Evolutionary conservation across 1,140 invertebrate species (phyloP), one percentile per base, ranked within the genome.

Genomic region (Cotesia glomerata): DNA sequence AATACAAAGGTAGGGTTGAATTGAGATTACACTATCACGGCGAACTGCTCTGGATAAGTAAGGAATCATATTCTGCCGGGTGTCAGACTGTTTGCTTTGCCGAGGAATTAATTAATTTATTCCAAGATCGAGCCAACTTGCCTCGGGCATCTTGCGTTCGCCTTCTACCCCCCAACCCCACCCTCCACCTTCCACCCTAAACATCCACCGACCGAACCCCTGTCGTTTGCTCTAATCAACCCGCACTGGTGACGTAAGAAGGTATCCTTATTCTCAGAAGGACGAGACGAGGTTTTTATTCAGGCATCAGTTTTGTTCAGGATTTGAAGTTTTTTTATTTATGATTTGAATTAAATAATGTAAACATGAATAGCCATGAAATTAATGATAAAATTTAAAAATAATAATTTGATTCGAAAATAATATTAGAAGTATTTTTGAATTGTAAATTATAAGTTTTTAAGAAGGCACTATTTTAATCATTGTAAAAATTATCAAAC

Each of bases 101-200:
- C 75, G 77, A 72, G 76, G 81, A 81, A 83, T 83, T 82, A 83
- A 83, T 83, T 83, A 82, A 83, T 82, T 81, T 80, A 81, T 82
- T 82, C 79, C 67, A 74, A 82, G 81, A 82, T 82, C 74, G 77
- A 73, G 74, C 54, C 45, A 65, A 78, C 58, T 76, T 69, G 77
- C 79, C 79, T 61, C 73, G 71, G 59, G 76, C 75, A 11, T 68
- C 52, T 68, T 39, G 3, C 52, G 35, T 36, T 26, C 58, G 26
- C 16, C 26, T 26, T 9, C 8, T 61, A n/a, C 45, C 13, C 34
- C 14, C 39, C 18, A 67, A n/a, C 52, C 14, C 49, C 34, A 13
- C 34, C 11, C 7, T n/a, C 18, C 0, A 11, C 35, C 35, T 63
- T 35, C 14, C n/a, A 49, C 63, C 63, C 63, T 13, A 65, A 49